These are phyloP conservation scores for Pogoniulus pusillus DNA, from an alignment of 2,797 vertebrate species.

Conservation along the genomic window DNA sequence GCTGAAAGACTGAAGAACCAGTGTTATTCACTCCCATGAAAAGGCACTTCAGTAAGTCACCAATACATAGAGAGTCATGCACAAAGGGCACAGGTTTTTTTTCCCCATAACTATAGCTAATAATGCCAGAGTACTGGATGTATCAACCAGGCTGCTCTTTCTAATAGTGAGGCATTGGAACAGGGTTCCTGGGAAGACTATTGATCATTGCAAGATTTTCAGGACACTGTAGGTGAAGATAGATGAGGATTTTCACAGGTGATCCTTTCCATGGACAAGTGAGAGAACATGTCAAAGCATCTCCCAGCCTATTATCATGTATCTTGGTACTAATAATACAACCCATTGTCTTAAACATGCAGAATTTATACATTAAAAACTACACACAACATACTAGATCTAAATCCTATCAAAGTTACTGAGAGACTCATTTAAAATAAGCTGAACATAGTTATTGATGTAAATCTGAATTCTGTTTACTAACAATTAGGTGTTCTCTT, in stretches of 20 bases:
- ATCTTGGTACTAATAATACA: not conserved
- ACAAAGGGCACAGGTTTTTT: not conserved
- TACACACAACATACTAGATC: not conserved
- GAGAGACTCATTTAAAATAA: not conserved
- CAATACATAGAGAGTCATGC: not conserved
- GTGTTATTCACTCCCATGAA: not conserved
- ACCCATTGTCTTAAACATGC: not conserved
- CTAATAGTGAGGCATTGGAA: not conserved
- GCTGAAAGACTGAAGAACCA: not conserved
- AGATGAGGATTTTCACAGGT: not conserved
- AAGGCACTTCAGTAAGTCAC: not conserved
- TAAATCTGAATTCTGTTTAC: slow-evolving; percentile 18
- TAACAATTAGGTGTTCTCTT: slow-evolving; percentile 1
- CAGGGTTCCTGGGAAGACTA: not conserved
- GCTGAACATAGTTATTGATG: not conserved
- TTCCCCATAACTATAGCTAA: not conserved
- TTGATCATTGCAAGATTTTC: not conserved
- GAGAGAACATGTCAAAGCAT: not conserved
- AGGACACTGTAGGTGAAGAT: not conserved
- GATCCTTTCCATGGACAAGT: not conserved
- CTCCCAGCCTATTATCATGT: not conserved
- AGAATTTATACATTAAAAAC: not conserved
- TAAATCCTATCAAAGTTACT: not conserved
- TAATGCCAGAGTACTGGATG: not conserved
- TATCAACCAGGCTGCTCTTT: not conserved